Evolutionary conservation across 2,888 invertebrate species (phyloP), one percentile per base, ranked within the genome.

Genomic region (Apamea epomidion): DNA sequence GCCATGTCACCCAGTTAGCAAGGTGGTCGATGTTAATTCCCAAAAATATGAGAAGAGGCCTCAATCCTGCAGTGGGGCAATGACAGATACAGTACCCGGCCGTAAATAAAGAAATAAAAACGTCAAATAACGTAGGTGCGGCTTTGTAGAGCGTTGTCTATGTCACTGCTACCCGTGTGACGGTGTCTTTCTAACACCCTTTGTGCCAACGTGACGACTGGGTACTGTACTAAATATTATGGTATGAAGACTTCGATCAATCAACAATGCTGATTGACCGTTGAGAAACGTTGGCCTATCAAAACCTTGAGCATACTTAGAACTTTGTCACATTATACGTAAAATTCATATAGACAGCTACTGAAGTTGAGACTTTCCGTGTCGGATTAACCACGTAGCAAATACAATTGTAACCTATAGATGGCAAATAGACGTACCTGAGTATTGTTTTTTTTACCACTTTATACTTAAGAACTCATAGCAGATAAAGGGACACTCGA

Each of bases 21-120:
- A 32, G 5, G 25, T 32, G 58, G 32, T 16, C 25, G 37, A 54
- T 71, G 16, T 58, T 25, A 10, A n/a, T 62, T 60, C 37, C 12
- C n/a, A 37, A 62, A 37, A 12, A n/a, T 32, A 54, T 37, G 25
- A 25, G 25, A 21, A 65, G 25, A 54, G 16, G 25, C 32, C 32
- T 10, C 25, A 54, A 16, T 32, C 12, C 42, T 25, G 75, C 12
- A 58, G 75, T 75, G 42, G 10, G 18, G 25, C 14, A n/a, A n/a
- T 21, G 18, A n/a, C 45, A 76, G 60, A 48, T 62, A 76, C 76
- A 76, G 76, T 76, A 76, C 77, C 60, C 77, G 77, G n/a, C 32
- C 60, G 76, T 60, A 37, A 64, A 65, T 65, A 65, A 65, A 65
- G 10, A 37, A 37, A 25, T 54, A 18, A 25, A 42, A 29, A 29